Conservation (phyloP, 2,888 invertebrate genomes). For the Cryptocephalus moraei region DNA sequence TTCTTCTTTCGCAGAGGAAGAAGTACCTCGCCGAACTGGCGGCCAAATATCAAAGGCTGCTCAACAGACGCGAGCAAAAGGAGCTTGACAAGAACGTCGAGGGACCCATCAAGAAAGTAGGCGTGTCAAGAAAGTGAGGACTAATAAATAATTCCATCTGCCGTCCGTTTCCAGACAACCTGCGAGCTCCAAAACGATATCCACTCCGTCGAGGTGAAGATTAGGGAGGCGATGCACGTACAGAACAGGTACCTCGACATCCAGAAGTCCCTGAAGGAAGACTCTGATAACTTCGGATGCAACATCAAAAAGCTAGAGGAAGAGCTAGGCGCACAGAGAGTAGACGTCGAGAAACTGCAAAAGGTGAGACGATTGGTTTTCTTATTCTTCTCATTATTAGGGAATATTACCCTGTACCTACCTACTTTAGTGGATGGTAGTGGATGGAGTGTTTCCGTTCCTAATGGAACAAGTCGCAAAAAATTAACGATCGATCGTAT, state of each 20-base stretch:
- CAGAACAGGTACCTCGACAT: slow-evolving; percentile 68
- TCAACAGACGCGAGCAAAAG: slow-evolving; percentile 48
- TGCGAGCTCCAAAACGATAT: slow-evolving; percentile 71
- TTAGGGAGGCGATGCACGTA: slow-evolving; percentile 71
- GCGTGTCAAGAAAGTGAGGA: neutral
- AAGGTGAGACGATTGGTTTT: slow-evolving; percentile 25
- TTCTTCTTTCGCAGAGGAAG: slow-evolving; percentile 37
- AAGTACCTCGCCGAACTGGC: slow-evolving; percentile 47
- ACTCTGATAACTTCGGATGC: slow-evolving; percentile 64
- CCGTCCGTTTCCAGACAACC: slow-evolving; percentile 41
- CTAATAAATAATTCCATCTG: too few relatives aligned
- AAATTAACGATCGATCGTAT: too few relatives aligned
- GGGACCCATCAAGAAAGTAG: slow-evolving; percentile 56
- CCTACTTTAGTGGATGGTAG: too few relatives aligned
- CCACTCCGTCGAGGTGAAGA: slow-evolving; percentile 69
- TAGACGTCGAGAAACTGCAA: slow-evolving; percentile 66
- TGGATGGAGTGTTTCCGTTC: too few relatives aligned
- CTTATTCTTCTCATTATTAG: too few relatives aligned
- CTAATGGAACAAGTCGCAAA: too few relatives aligned
- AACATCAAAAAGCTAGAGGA: slow-evolving; percentile 60
- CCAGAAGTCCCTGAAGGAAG: slow-evolving; percentile 55
- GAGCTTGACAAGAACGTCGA: slow-evolving; percentile 34
- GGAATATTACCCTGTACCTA: too few relatives aligned
- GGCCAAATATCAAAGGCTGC: slow-evolving; percentile 49
- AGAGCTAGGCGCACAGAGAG: slow-evolving; percentile 54